A percentile compares a stretch with the other conserved stretches of the same genome.
Evolutionary conservation across 1,140 invertebrate species (phyloP).

Genomic region (Pseudomyrmex concolor): DNA sequence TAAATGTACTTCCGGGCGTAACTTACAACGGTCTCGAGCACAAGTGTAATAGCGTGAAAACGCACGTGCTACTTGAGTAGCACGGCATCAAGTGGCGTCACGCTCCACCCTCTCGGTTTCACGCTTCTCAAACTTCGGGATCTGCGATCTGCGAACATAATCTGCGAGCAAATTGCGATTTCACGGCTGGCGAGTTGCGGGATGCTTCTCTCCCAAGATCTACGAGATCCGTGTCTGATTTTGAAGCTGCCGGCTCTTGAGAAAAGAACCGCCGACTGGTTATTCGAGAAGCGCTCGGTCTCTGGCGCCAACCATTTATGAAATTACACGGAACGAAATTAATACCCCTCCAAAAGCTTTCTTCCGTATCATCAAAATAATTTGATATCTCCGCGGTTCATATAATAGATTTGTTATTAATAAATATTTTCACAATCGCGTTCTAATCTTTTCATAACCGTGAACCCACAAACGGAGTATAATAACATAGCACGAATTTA

Average conservation of each 20-base stretch:
- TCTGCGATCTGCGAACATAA: slow-evolving; percentile 77
- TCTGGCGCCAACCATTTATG: slow-evolving; percentile 47
- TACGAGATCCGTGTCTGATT: slow-evolving; percentile 58
- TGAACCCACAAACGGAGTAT: background rate
- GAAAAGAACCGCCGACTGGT: slow-evolving; percentile 47
- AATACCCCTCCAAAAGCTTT: slow-evolving; percentile 47
- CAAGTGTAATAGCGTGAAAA: slow-evolving; percentile 67
- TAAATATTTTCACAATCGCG: slow-evolving; percentile 29
- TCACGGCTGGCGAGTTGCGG: slow-evolving; percentile 76
- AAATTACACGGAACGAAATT: slow-evolving; percentile 59
- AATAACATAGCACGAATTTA: background rate
- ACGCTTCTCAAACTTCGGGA: slow-evolving; percentile 76
- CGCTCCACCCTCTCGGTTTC: slow-evolving; percentile 79
- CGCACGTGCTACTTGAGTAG: slow-evolving; percentile 66
- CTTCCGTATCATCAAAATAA: slow-evolving; percentile 59
- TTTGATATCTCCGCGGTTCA: slow-evolving; percentile 42
- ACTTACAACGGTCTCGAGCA: background rate
- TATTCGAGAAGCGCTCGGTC: slow-evolving; percentile 57
- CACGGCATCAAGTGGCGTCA: slow-evolving; percentile 68
- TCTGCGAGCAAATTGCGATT: slow-evolving; percentile 82
- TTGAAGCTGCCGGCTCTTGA: slow-evolving; percentile 51
- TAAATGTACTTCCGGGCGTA: background rate
- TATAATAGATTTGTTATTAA: slow-evolving; percentile 50
- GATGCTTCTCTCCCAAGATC: slow-evolving; percentile 74
- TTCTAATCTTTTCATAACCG: background rate